Base-by-base conservation (phyloP, 1,140 invertebrate species). In the Campoletis sonorensis region DNA sequence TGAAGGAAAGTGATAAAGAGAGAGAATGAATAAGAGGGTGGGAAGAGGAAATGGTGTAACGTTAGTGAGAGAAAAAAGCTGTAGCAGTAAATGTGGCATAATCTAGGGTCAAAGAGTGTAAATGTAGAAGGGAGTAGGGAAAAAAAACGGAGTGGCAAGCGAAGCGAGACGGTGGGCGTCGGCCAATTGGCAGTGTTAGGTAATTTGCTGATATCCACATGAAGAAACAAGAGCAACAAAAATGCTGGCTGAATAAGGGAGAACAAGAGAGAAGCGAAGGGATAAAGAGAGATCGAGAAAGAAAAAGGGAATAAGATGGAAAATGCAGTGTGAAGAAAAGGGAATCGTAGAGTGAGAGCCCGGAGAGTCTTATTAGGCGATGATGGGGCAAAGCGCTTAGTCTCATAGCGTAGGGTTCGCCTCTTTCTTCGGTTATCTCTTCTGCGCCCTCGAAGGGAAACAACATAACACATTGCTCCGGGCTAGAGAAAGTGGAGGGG, bases 331-430 rank as follows among this genome's bases (percentile, higher is more conserved):
- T 72, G 64, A 79, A 81, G 45, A 73, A 71, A 76, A 40, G 51
- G 51, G 71, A 71, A 71, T 61, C 40, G 40, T 7, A 21, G 33
- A 45, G 49, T 11, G 73, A 23, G 79, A 67, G 33, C 4, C 67
- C 75, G 16, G 16, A 75, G 70, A 51, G 71, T 76, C 83, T 84
- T 84, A 82, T 84, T 84, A 84, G 83, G 72, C 80, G 80, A 84
- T 84, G 83, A 84, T 82, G 83, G 64, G n/a, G 23, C 58, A 73
- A 73, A 64, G 76, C 71, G 54, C 37, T 40, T 54, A 23, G 76
- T 58, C 40, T 64, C 67, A 10, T 72, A 68, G 10, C 61, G n/a
- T n/a, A 27, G 16, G 33, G 45, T 40, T n/a, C 30, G 54, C 26
- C 15, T 21, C 16, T 37, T 70, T 23, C 18, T 45, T 15, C 49